These are phyloP conservation scores for Lophura nycthemera DNA, from an alignment of 2,113 vertebrate species.

Conservation along the genomic window DNA sequence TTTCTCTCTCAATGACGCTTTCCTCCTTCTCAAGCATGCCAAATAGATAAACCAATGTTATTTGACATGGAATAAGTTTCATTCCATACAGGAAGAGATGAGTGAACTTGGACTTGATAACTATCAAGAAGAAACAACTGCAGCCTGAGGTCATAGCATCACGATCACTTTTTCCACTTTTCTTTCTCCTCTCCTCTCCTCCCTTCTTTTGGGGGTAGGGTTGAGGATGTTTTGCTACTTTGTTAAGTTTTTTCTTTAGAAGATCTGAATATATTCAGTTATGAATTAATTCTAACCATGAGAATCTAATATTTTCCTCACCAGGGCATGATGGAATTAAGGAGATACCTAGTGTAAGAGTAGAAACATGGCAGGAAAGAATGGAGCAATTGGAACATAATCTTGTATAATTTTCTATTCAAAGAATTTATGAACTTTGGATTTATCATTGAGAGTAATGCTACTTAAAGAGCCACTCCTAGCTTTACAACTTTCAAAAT, in stretches of 20 bases:
- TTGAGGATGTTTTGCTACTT: not conserved
- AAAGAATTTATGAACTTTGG: not conserved
- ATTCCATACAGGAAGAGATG: not conserved
- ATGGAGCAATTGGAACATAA: not conserved
- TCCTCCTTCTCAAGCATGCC: not conserved
- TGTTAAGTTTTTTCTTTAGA: not conserved
- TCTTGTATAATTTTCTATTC: not conserved
- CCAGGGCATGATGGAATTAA: not conserved
- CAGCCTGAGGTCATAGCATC: not conserved
- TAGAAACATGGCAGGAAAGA: not conserved
- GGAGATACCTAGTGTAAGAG: not conserved
- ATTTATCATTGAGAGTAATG: not conserved
- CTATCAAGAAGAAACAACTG: not conserved
- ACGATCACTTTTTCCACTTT: not conserved
- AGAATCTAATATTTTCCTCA: conserved; percentile 9
- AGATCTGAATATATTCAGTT: not conserved
- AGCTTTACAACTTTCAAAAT: not conserved
- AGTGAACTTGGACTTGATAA: not conserved
- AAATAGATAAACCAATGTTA: not conserved
- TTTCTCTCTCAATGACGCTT: not conserved
- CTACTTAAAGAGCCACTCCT: not conserved
- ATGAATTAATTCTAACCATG: not conserved
- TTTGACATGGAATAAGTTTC: not conserved
- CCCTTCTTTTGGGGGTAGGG: accelerated
- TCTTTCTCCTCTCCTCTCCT: not conserved